Conservation (phyloP, 2,113 vertebrate genomes). For the Sphaerodactylus townsendi region DNA sequence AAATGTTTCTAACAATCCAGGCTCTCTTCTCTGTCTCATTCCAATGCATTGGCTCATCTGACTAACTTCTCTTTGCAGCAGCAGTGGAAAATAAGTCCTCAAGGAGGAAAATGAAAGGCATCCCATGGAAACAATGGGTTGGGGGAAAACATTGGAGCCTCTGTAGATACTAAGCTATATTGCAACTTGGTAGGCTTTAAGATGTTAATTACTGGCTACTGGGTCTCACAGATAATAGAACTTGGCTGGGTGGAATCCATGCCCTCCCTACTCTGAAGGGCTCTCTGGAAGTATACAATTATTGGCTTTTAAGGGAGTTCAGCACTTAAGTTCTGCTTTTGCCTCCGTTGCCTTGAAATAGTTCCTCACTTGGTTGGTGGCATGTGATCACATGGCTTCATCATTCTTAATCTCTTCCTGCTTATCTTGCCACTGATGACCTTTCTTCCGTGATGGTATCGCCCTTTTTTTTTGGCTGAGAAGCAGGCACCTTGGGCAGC, state of each 20-base stretch:
- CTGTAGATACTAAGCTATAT: neutral
- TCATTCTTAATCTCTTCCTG: neutral
- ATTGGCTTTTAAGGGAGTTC: neutral
- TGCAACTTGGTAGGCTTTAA: neutral
- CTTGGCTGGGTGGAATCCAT: neutral
- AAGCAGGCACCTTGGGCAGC: neutral
- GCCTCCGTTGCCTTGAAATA: neutral
- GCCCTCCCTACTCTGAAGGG: neutral
- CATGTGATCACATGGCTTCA: neutral
- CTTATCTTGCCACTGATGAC: neutral
- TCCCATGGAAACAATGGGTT: conserved; percentile 17
- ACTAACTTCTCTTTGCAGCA: neutral
- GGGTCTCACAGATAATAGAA: neutral
- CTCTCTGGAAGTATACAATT: neutral
- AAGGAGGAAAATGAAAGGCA: neutral
- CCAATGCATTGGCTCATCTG: neutral
- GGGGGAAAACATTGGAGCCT: conserved; percentile 1
- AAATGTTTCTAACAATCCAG: neutral
- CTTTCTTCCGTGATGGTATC: neutral
- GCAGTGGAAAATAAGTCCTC: conserved; percentile 28
- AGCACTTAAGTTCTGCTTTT: neutral
- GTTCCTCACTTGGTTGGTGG: neutral
- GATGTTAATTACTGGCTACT: neutral
- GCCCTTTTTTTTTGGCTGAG: neutral
- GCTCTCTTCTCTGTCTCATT: neutral